These are phyloP conservation scores for Oscheius onirici DNA, from an alignment of 2,888 invertebrate species.

Conservation along the genomic window DNA sequence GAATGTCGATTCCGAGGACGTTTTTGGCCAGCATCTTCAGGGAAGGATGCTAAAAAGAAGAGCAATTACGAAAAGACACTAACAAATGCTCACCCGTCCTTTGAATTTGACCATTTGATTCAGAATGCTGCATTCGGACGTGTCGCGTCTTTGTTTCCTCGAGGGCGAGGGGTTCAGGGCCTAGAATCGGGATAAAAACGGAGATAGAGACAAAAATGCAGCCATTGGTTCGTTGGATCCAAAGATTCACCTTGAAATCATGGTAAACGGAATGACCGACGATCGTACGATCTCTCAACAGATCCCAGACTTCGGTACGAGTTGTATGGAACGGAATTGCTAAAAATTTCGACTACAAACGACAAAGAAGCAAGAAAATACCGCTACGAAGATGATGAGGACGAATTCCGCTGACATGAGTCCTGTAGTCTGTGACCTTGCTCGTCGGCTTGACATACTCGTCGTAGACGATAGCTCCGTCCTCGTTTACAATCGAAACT, in stretches of 20 bases:
- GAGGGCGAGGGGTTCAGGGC: conserved; percentile 86
- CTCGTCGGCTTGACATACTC: conserved; percentile 84
- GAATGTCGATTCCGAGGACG: conserved; percentile 83
- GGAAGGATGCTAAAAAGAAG: conserved; percentile 76
- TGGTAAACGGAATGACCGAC: conserved; percentile 88
- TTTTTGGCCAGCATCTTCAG: conserved; percentile 82
- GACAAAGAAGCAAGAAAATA: conserved; percentile 26
- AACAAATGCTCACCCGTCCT: conserved; percentile 25
- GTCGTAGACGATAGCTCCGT: conserved; percentile 80
- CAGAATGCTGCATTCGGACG: conserved; percentile 81
- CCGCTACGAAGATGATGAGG: conserved; percentile 75
- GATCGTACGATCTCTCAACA: conserved; percentile 81
- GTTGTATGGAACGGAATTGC: conserved; percentile 76
- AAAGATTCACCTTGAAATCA: conserved; percentile 83
- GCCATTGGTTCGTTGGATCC: conserved; percentile 6
- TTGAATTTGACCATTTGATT: conserved; percentile 75
- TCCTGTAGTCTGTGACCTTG: conserved; percentile 83
- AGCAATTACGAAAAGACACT: neutral
- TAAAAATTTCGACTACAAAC: conserved; percentile 49
- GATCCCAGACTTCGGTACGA: conserved; percentile 82
- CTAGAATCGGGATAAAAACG: conserved; percentile 64
- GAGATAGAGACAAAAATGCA: too few species aligned
- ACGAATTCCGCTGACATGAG: conserved; percentile 85
- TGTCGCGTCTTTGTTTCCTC: conserved; percentile 81
- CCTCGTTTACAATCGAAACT: conserved; percentile 86